These are phyloP conservation scores for Atrichornis clamosus DNA, from an alignment of 2,113 vertebrate genomes.

Conservation along the genomic window DNA sequence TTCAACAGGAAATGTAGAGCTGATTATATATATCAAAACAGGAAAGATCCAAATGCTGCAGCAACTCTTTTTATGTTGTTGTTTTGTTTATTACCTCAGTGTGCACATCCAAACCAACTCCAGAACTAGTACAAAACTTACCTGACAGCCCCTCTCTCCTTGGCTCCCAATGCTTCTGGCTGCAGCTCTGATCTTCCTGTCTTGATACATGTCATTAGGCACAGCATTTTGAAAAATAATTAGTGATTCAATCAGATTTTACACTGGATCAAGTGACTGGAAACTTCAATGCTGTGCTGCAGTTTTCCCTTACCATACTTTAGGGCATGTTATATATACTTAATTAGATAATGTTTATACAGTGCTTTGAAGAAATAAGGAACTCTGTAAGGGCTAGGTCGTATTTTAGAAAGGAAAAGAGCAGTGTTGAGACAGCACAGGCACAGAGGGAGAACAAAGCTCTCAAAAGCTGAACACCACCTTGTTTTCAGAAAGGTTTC, in stretches of 20 bases:
- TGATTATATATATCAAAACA: slow-evolving; percentile 66
- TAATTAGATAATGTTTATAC: slow-evolving; percentile 65
- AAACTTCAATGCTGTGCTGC: slow-evolving; percentile 21
- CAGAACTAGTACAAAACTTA: not conserved
- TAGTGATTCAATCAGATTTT: slow-evolving; percentile 53
- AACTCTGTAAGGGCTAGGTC: not conserved
- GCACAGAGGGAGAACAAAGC: not conserved
- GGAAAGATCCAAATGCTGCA: slow-evolving; percentile 37
- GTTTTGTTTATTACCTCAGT: not conserved
- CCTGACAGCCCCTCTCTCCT: not conserved
- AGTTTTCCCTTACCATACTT: not conserved
- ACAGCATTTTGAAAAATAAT: slow-evolving; percentile 50
- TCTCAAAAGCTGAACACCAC: not conserved
- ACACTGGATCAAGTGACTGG: slow-evolving; percentile 34
- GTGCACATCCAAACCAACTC: not conserved
- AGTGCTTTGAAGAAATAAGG: slow-evolving; percentile 41
- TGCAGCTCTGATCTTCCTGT: not conserved
- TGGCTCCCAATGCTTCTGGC: not conserved
- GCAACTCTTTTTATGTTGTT: not conserved
- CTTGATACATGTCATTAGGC: slow-evolving; percentile 3
- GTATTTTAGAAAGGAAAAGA: not conserved
- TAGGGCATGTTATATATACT: slow-evolving; percentile 56
- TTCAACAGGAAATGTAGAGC: slow-evolving; percentile 61
- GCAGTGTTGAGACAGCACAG: not conserved
- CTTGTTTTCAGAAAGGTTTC: slow-evolving; percentile 4